Evolutionary conservation across 2,113 vertebrate species (phyloP), one percentile per base, ranked within the genome.

Genomic region (Hiodon tergisus): DNA sequence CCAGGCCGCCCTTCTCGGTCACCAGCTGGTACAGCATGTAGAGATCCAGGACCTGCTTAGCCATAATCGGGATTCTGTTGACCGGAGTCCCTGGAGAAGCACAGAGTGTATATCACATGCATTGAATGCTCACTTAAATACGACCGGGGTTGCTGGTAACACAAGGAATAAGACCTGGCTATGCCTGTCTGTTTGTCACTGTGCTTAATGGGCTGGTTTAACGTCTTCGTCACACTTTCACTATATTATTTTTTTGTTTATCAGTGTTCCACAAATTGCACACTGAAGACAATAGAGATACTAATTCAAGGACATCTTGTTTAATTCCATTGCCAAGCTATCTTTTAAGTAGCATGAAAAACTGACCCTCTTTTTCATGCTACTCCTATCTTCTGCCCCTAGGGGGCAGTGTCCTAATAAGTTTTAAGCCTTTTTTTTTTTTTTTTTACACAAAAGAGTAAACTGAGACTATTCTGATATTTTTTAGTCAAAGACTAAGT

Each of bases 1-100:
- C 31, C 31, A 31, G 31, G 31, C 31, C 31, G 31, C 31, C 31
- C 31, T 31, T 31, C 31, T 31, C 31, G 31, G 31, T 31, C 31
- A 31, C 31, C 31, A 31, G 31, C 31, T 31, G 31, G 31, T 31
- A 31, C 31, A 31, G 31, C 31, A 31, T 31, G 31, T 31, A 31
- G 2, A 31, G 31, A 2, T 31, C 31, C 31, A 31, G 31, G 31
- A 31, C 31, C 31, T 31, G 97, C 87, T 98, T 98, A 78, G 97
- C 96, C 96, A 98, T 98, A 87, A 98, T 98, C 79, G 97, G 97
- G 86, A 99, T 98, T 57, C 97, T 89, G 88, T 99, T 98, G 83
- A 99, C 96, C 0, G 97, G 97, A 0, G 97, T 98, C 77, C 97
- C 97, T 98, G 82, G 11, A 9, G 17, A 46, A 46, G 77, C 54